phyloP scores from a whole-genome alignment of 2,888 invertebrate species.

The Argyresthia goedartella region DNA sequence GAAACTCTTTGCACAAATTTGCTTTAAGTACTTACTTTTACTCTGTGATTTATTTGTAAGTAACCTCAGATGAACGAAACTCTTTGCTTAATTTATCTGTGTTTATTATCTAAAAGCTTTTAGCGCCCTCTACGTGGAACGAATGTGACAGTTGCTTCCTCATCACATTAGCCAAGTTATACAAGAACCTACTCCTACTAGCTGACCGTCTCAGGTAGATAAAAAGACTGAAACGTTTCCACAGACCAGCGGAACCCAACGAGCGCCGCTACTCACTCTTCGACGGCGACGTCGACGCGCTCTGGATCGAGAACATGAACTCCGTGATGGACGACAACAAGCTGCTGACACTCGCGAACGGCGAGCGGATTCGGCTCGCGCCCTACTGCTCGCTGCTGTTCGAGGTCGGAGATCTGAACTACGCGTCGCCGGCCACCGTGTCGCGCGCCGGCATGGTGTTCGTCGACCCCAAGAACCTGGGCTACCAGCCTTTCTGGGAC shows the following conservation, averaged over 20 bases:
- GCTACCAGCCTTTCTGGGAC: conserved; percentile 89
- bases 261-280: conserved; percentile 89
- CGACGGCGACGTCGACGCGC: conserved; percentile 94
- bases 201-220: too few species aligned
- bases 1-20: too few species aligned
- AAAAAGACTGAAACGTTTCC: background rate
- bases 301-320: conserved; percentile 98
- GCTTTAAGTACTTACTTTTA: too few species aligned
- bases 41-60: too few species aligned
- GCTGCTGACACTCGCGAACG: conserved; percentile 89
- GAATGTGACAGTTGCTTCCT: too few species aligned
- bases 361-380: conserved; percentile 87
- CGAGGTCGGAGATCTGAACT: conserved; percentile 91
- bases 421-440: conserved; percentile 93
- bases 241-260: conserved; percentile 76
- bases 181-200: too few species aligned
- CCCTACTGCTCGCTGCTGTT: conserved; percentile 87
- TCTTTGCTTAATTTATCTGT: too few species aligned
- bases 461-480: conserved; percentile 92
- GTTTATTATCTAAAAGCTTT: too few species aligned
- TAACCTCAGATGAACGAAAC: too few species aligned
- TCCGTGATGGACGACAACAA: conserved; percentile 97
- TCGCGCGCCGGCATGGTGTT: conserved; percentile 95
- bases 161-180: too few species aligned
- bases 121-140: too few species aligned